Evolutionary conservation across 1,140 invertebrate genomes (phyloP).

Genomic region (Drosophila serrata): DNA sequence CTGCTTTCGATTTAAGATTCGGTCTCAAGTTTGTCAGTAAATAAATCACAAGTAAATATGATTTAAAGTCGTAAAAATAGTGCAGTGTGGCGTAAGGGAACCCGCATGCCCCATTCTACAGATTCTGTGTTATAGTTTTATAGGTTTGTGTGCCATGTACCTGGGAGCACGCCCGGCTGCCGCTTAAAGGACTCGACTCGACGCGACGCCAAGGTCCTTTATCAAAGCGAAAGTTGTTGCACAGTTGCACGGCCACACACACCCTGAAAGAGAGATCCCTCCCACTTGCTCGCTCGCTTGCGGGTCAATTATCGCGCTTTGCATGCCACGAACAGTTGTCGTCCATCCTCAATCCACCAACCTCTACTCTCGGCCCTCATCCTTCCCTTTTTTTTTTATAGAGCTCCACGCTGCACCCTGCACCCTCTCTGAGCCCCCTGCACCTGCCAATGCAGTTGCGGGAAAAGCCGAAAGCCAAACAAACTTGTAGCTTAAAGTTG

Average conservation of each 20-base stretch:
- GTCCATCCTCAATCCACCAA: slow-evolving; percentile 32
- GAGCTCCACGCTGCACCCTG: background rate
- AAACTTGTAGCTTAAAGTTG: slow-evolving; percentile 77
- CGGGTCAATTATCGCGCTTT: slow-evolving; percentile 80
- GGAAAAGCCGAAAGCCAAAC: slow-evolving; percentile 64
- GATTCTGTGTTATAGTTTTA: slow-evolving; percentile 23
- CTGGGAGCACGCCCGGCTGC: slow-evolving; percentile 64
- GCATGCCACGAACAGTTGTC: slow-evolving; percentile 69
- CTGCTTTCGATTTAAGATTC: background rate
- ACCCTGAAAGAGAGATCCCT: slow-evolving; percentile 36
- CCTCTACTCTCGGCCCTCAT: background rate
- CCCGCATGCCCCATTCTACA: slow-evolving; percentile 25
- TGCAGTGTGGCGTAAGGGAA: slow-evolving; percentile 37
- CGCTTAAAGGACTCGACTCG: slow-evolving; percentile 71
- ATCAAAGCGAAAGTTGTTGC: slow-evolving; percentile 81
- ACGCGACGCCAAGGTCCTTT: slow-evolving; percentile 75
- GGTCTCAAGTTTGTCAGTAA: background rate
- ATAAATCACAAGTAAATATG: slow-evolving; percentile 13
- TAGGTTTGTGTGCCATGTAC: slow-evolving; percentile 42
- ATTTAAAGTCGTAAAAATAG: slow-evolving; percentile 50
- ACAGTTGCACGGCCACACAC: slow-evolving; percentile 70
- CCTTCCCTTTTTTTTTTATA: background rate
- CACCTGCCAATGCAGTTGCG: slow-evolving; percentile 42
- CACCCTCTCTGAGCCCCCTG: slow-evolving; percentile 13
- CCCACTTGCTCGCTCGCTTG: slow-evolving; percentile 47